Percentiles rank a stretch among this genome's conserved stretches.
Conservation (phyloP, 2,113 vertebrate species). For the Calidris pygmaea region DNA sequence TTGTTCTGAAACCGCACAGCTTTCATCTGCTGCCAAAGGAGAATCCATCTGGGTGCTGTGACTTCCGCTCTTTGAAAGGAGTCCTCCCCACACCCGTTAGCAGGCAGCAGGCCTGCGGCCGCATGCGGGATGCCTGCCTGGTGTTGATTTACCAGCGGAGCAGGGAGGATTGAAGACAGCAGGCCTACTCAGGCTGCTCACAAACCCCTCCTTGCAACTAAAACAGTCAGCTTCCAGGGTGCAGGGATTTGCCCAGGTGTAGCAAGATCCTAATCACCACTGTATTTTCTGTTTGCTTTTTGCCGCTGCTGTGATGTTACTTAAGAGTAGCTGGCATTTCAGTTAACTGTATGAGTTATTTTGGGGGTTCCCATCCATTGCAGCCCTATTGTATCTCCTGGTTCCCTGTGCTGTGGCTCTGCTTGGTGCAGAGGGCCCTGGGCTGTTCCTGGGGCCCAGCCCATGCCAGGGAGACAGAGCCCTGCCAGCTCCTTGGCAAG, state of each 20-base stretch:
- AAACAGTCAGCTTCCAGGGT: background rate
- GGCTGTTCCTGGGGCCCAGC: background rate
- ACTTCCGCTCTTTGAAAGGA: background rate
- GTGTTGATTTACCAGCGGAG: background rate
- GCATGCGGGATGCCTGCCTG: background rate
- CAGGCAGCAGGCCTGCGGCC: background rate
- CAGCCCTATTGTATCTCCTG: background rate
- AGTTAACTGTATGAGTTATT: background rate
- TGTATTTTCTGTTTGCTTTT: background rate
- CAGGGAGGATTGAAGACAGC: background rate
- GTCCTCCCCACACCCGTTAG: background rate
- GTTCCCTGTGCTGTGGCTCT: background rate
- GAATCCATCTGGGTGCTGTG: background rate
- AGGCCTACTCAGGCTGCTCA: background rate
- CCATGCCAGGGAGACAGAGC: background rate
- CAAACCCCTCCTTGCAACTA: background rate
- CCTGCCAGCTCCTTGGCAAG: background rate
- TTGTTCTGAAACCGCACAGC: constrained; percentile 19
- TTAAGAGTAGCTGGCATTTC: background rate
- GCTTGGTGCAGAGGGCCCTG: accelerated
- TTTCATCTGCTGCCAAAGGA: constrained; percentile 43
- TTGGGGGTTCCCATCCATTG: background rate
- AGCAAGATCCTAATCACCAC: background rate
- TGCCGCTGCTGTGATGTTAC: background rate
- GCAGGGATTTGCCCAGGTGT: background rate